Conservation (phyloP, 2,797 vertebrate genomes). For the Smutsia temminckii region DNA sequence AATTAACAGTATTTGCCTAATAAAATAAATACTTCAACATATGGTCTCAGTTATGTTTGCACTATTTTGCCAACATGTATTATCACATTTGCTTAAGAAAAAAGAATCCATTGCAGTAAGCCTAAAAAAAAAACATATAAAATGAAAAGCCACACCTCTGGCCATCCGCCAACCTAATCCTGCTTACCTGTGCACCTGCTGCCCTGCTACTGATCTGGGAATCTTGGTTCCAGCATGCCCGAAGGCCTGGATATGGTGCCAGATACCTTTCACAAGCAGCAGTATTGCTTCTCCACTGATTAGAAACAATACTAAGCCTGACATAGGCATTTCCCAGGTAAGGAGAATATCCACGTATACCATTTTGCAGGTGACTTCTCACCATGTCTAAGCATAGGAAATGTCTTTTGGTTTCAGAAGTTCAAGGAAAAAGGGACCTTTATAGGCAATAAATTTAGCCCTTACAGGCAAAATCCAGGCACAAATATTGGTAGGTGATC, state of each 20-base stretch:
- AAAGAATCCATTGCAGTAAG: constrained; percentile 56
- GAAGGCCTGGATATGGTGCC: not conserved
- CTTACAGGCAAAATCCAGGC: not conserved
- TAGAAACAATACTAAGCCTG: not conserved
- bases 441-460: not conserved
- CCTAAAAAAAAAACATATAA: constrained; percentile 24
- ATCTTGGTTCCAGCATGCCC: not conserved
- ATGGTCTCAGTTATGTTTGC: constrained; percentile 48
- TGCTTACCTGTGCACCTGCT: constrained; percentile 44
- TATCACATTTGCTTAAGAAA: constrained; percentile 21
- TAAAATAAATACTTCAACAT: constrained; percentile 61
- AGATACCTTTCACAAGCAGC: constrained; percentile 17
- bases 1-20: constrained; percentile 41
- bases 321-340: not conserved
- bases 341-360: not conserved
- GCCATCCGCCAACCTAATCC: constrained; percentile 19
- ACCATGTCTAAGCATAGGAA: not conserved
- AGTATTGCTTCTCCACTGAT: not conserved
- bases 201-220: not conserved
- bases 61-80: constrained; percentile 37
- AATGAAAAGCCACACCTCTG: constrained; percentile 43
- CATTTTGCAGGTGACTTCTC: not conserved
- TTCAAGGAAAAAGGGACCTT: not conserved
- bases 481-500: not conserved
- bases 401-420: not conserved